Evolutionary conservation across 2,113 vertebrate species (phyloP), one percentile per base, ranked within the genome.

Genomic region (Ramphastos sulfuratus): DNA sequence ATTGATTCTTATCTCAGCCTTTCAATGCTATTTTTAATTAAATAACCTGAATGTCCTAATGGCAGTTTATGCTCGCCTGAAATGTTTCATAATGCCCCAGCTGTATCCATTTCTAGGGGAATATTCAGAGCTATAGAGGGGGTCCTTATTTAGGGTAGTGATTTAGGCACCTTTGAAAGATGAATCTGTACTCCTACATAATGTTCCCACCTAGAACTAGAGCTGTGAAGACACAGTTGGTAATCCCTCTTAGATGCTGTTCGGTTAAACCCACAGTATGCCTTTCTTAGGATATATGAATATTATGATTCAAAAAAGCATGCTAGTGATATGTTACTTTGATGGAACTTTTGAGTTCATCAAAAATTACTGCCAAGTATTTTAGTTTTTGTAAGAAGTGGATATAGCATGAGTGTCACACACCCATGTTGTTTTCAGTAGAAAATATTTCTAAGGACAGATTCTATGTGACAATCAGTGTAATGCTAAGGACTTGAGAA

Each of bases 171-270:
- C 67, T 80, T 82, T 73, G 73, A 77, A 90, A 74, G 33, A 92
- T 66, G 12, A 77, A 77, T 90, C 44, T 69, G 3, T 69, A 92
- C 89, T 92, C 95, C 93, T 82, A 96, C 91, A 46, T 69, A 37
- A 58, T 91, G 44, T 75, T 95, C 93, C 74, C 93, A 95, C 81
- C 66, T 92, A 95, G 74, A 92, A 46, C 31, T 82, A 76, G 55
- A 86, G 63, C 59, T 96, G 91, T 79, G 78, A 96, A 92, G 67
- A 78, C 74, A 93, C 91, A 96, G 83, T 82, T 92, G 91, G 86
- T 82, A 87, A 85, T 93, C 67, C n/a, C 27, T 55, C 46, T 56
- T 61, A 87, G 84, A 89, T 80, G 58, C 33, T 88, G 21, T 95
- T 93, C 58, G 81, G 2, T 88, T 83, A 94, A 95, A 48, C 93